These are phyloP conservation scores for Ophthalmolycus amberensis DNA, from an alignment of 2,113 vertebrate genomes.

Conservation along the genomic window DNA sequence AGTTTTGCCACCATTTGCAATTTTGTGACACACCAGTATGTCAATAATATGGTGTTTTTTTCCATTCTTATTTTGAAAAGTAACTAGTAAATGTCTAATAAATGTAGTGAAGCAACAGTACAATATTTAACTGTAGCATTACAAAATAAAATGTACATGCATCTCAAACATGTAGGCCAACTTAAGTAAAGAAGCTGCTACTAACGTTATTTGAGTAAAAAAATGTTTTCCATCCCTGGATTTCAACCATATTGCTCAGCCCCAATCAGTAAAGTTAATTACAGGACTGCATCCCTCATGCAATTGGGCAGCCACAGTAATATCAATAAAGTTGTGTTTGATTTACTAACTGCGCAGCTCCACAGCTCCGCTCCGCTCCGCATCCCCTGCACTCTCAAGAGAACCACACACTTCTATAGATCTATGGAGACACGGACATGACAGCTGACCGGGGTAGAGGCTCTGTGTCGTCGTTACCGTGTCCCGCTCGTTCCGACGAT, in stretches of 20 bases:
- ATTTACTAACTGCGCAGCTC: neutral
- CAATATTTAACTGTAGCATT: neutral
- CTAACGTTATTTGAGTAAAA: neutral
- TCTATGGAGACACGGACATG: neutral
- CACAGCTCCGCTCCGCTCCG: neutral
- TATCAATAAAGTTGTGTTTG: neutral
- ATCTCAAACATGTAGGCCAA: neutral
- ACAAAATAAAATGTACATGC: neutral
- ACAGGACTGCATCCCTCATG: neutral
- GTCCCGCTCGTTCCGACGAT: slow-evolving; percentile 87
- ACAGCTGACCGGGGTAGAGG: neutral
- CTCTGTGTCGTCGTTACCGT: slow-evolving; percentile 80
- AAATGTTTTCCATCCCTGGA: neutral
- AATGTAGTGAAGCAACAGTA: neutral
- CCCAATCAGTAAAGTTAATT: neutral
- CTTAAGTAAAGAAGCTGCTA: neutral
- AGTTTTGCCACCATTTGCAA: neutral
- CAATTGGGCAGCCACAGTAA: neutral
- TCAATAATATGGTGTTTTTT: neutral
- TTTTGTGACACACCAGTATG: neutral
- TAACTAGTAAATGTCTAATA: too few relatives aligned
- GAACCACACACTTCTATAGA: neutral
- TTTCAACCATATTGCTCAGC: neutral
- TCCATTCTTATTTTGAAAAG: neutral
- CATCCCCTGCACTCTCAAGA: neutral